Evolutionary conservation across 2,113 vertebrate genomes (phyloP).

Genomic region (Python bivittatus): DNA sequence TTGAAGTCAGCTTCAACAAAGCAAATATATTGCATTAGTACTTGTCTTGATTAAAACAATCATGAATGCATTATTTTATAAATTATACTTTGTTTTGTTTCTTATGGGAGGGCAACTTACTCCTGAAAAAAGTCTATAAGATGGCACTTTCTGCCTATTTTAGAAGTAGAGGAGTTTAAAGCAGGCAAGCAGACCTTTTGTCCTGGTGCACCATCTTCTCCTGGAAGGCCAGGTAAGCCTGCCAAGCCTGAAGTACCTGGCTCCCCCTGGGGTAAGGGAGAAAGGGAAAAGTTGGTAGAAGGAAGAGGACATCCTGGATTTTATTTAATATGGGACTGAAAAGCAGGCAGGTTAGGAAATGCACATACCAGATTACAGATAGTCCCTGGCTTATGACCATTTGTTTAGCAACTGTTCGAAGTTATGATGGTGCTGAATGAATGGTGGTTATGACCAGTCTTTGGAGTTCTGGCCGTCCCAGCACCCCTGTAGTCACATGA

Average conservation of each 20-base stretch:
- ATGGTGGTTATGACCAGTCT: background rate
- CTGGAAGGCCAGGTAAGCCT: constrained; percentile 84
- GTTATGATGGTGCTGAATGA: background rate
- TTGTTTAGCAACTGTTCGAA: background rate
- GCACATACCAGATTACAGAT: background rate
- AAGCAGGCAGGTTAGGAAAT: background rate
- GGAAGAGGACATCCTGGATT: background rate
- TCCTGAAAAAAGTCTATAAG: background rate
- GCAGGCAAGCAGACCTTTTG: constrained; percentile 77
- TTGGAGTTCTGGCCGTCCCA: background rate
- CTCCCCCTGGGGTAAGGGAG: constrained; percentile 75
- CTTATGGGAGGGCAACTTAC: constrained; percentile 1
- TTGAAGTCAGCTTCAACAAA: background rate
- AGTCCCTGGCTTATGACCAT: background rate
- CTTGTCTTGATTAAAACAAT: background rate
- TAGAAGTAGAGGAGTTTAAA: background rate
- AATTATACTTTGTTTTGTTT: background rate
- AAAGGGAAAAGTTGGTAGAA: constrained; percentile 14
- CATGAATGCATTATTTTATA: background rate
- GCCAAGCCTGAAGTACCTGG: constrained; percentile 78
- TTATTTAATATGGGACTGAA: background rate
- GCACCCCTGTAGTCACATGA: background rate
- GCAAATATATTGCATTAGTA: background rate
- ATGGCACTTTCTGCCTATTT: background rate
- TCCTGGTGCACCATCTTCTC: constrained; percentile 84